Percentiles rank a stretch among this genome's conserved stretches.
These are phyloP conservation scores for Echinops telfairi DNA, from an alignment of 2,113 vertebrate species.

Conservation along the genomic window DNA sequence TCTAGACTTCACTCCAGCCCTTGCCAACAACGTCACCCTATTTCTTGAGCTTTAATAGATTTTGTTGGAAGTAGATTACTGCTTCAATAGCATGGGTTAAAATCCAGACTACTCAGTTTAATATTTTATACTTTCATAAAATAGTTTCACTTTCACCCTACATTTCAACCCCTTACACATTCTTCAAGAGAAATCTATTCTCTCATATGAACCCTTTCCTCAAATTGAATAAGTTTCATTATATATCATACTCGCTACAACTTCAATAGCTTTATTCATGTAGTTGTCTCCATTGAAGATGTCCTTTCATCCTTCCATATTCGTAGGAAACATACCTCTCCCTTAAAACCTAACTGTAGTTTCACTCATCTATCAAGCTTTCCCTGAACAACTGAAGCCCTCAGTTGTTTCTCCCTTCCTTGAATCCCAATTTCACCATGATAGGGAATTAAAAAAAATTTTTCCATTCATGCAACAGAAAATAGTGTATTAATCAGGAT, in stretches of 20 bases:
- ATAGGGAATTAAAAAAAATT: constrained; percentile 24
- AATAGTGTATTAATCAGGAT: constrained; percentile 9
- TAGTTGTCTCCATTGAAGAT: not conserved
- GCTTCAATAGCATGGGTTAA: not conserved
- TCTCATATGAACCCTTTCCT: not conserved
- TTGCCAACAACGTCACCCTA: not conserved
- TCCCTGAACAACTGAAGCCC: not conserved
- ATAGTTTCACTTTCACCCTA: constrained; percentile 33
- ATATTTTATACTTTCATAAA: constrained; percentile 20
- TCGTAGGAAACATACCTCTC: not conserved
- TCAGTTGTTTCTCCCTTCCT: not conserved
- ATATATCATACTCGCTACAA: not conserved
- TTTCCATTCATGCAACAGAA: not conserved
- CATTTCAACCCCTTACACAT: constrained; percentile 7
- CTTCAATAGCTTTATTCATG: not conserved
- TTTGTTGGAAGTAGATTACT: not conserved
- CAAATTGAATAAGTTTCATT: constrained; percentile 18
- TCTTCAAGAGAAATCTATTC: constrained; percentile 25
- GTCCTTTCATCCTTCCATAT: not conserved
- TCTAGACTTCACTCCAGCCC: not conserved
- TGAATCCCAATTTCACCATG: not conserved
- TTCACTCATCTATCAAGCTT: not conserved
- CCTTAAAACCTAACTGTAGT: not conserved
- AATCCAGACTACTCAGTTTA: not conserved
- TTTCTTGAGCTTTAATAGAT: not conserved